Evolutionary conservation across 2,888 invertebrate species (phyloP).

Genomic region (Neoascia interrupta): DNA sequence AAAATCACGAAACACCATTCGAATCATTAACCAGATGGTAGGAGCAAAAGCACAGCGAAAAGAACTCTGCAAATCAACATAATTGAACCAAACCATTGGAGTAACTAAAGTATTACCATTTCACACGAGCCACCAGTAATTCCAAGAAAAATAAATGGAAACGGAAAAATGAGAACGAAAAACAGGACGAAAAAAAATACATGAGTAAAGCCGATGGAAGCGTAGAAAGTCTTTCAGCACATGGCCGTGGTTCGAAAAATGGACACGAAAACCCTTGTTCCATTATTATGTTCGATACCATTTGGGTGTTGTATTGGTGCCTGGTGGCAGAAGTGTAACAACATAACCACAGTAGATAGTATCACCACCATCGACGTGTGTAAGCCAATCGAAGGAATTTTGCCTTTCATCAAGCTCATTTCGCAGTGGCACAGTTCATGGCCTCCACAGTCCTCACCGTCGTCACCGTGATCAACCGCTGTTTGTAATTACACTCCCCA

Average conservation of each 20-base stretch:
- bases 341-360: slow-evolving; percentile 9
- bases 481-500: slow-evolving; percentile 45
- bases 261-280: slow-evolving; percentile 53
- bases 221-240: background rate
- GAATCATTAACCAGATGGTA: slow-evolving; percentile 6
- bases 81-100: slow-evolving; percentile 20
- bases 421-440: background rate
- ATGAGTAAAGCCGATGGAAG: slow-evolving; percentile 3
- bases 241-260: slow-evolving; percentile 13
- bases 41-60: background rate
- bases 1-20: slow-evolving; percentile 13
- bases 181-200: background rate
- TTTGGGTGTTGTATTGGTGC: background rate
- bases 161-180: background rate
- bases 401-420: slow-evolving; percentile 34
- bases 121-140: slow-evolving; percentile 13
- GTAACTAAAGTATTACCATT: slow-evolving; percentile 17
- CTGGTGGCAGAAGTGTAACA: no score
- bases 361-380: slow-evolving; percentile 2
- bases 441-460: no score
- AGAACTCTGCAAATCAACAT: slow-evolving; percentile 13
- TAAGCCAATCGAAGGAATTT: slow-evolving; percentile 21
- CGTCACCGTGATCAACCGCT: no score
- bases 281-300: slow-evolving; percentile 41
- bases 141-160: slow-evolving; percentile 29